Evolutionary conservation across 2,113 vertebrate genomes (phyloP).

Genomic region (Barbus barbus): DNA sequence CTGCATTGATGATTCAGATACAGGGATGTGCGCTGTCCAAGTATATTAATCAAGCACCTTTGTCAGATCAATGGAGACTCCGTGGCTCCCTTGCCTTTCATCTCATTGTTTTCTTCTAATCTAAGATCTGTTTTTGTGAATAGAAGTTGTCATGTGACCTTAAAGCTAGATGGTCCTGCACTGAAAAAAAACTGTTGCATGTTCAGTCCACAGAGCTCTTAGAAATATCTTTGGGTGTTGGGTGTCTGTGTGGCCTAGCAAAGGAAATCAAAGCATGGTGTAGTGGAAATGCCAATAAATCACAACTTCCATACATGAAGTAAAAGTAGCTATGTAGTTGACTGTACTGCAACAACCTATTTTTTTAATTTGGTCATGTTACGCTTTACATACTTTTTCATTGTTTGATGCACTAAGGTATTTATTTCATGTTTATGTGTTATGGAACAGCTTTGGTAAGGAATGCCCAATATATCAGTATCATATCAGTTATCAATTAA

Average conservation of each 20-base stretch:
- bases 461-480: background rate
- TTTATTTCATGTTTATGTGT: conserved; percentile 1
- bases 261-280: background rate
- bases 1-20: conserved; percentile 6
- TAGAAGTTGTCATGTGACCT: background rate
- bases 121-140: background rate
- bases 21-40: conserved; percentile 51
- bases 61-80: conserved; percentile 48
- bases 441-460: background rate
- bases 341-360: background rate
- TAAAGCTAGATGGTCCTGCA: background rate
- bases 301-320: background rate
- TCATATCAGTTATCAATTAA: too few species aligned
- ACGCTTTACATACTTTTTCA: background rate
- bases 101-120: conserved; percentile 33
- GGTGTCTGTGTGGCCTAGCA: conserved; percentile 26
- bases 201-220: background rate
- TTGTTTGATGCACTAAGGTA: background rate
- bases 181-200: background rate
- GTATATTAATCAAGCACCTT: conserved; percentile 53
- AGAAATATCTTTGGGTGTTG: conserved; percentile 22
- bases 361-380: conserved; percentile 5
- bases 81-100: conserved; percentile 44
- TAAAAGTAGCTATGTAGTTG: too few species aligned
- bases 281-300: background rate